Conservation (phyloP, 2,113 vertebrate genomes). For the Zosterops hypoxanthus region DNA sequence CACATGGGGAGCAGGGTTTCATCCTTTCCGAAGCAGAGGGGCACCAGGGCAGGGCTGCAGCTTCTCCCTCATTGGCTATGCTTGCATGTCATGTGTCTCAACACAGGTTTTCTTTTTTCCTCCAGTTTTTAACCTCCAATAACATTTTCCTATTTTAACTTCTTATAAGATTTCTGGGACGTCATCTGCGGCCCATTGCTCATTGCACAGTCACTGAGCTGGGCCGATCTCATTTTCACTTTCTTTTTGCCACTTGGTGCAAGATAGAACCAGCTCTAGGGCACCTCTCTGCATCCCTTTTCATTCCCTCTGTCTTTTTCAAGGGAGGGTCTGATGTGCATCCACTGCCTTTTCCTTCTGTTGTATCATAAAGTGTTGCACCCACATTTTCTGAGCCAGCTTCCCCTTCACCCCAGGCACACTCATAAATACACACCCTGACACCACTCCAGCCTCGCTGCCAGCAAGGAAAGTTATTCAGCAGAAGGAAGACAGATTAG, state of each 20-base stretch:
- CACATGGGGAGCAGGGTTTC: not conserved
- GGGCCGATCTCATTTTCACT: not conserved
- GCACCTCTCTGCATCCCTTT: not conserved
- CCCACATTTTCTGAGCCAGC: not conserved
- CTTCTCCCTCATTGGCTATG: fast-evolving
- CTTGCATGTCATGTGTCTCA: not conserved
- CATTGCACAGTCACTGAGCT: not conserved
- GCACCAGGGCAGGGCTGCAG: not conserved
- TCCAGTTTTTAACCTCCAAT: not conserved
- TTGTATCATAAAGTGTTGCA: not conserved
- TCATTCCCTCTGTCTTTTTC: not conserved
- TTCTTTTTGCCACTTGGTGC: not conserved
- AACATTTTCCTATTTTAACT: not conserved
- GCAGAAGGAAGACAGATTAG: not conserved
- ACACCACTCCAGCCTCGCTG: not conserved
- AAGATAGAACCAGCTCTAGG: not conserved
- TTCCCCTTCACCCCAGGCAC: not conserved
- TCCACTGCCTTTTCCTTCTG: too few species aligned
- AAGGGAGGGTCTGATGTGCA: not conserved
- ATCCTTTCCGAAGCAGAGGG: not conserved
- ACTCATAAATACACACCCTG: not conserved
- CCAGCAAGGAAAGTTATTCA: not conserved
- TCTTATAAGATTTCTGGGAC: too few species aligned
- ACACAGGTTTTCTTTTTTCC: not conserved
- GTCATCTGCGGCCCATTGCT: not conserved